These are phyloP conservation scores for Cromileptes altivelis DNA, from an alignment of 2,113 vertebrate genomes.

Conservation along the genomic window DNA sequence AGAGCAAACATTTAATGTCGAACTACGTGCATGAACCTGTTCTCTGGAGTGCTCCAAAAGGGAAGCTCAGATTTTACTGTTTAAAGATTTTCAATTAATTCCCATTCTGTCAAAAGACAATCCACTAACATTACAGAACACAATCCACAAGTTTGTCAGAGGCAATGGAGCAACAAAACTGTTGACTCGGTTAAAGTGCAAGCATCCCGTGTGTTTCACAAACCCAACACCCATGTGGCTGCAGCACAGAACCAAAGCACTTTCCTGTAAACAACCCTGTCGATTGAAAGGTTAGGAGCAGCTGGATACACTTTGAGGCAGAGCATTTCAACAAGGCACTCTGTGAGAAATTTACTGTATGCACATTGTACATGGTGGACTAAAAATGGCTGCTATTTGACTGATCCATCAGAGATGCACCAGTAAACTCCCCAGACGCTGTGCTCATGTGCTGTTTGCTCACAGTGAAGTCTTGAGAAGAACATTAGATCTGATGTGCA, in stretches of 20 bases:
- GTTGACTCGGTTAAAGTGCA: background rate
- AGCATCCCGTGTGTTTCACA: slow-evolving; percentile 18
- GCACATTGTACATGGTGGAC: background rate
- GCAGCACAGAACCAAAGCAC: slow-evolving; percentile 31
- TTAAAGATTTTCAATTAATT: background rate
- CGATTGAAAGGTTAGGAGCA: slow-evolving; percentile 38
- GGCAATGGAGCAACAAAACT: slow-evolving; percentile 20
- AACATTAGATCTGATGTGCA: background rate
- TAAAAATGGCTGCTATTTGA: slow-evolving; percentile 34
- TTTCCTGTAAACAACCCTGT: slow-evolving; percentile 36
- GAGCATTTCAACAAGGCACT: slow-evolving; percentile 32
- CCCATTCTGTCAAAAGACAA: background rate
- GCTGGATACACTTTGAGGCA: background rate
- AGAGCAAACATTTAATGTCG: background rate
- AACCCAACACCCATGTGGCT: slow-evolving; percentile 18
- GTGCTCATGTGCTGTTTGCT: background rate
- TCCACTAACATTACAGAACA: background rate
- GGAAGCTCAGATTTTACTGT: background rate
- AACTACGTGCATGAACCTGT: background rate
- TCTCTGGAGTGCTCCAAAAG: background rate
- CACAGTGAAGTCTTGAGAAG: background rate
- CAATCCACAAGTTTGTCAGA: background rate
- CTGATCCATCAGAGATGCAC: slow-evolving; percentile 21
- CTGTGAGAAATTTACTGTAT: slow-evolving; percentile 11
- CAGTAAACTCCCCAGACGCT: background rate